Percentiles rank a stretch among this genome's conserved stretches.
phyloP scores from a whole-genome alignment of 2,888 invertebrate species.

The Taenaris catops region DNA sequence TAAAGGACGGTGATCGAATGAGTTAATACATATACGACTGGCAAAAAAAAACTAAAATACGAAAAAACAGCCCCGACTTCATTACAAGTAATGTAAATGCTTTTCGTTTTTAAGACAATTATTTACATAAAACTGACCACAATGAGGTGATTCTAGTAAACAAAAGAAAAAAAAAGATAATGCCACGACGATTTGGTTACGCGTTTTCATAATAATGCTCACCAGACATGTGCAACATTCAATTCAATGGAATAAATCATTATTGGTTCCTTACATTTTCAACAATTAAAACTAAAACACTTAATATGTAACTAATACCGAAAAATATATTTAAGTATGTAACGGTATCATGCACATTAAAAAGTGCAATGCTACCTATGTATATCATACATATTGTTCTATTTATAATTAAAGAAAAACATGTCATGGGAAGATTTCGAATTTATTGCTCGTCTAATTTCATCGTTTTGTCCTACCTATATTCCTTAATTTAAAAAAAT shows the following conservation, averaged over 20 bases:
- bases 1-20: conserved; percentile 66
- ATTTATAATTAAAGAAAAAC: conserved; percentile 2
- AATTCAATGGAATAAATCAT: conserved; percentile 36
- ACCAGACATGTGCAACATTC: conserved; percentile 48
- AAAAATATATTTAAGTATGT: conserved; percentile 21
- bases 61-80: conserved; percentile 32
- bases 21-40: conserved; percentile 28
- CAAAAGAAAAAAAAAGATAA: conserved; percentile 47
- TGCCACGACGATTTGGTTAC: conserved; percentile 53
- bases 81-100: conserved; percentile 54
- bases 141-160: conserved; percentile 59
- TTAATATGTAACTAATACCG: conserved; percentile 24
- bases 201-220: conserved; percentile 31
- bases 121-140: conserved; percentile 63
- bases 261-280: conserved; percentile 29
- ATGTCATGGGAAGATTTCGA: conserved; percentile 16
- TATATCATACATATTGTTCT: conserved; percentile 9
- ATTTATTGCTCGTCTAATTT: conserved; percentile 15
- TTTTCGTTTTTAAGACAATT: conserved; percentile 43
- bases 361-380: conserved; percentile 18
- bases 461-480: conserved; percentile 10
- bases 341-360: conserved; percentile 16
- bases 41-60: conserved; percentile 56
- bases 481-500: conserved; percentile 10
- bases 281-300: conserved; percentile 22